These are phyloP conservation scores for Brachyptera risi DNA, from an alignment of 2,888 invertebrate species.

Conservation along the genomic window DNA sequence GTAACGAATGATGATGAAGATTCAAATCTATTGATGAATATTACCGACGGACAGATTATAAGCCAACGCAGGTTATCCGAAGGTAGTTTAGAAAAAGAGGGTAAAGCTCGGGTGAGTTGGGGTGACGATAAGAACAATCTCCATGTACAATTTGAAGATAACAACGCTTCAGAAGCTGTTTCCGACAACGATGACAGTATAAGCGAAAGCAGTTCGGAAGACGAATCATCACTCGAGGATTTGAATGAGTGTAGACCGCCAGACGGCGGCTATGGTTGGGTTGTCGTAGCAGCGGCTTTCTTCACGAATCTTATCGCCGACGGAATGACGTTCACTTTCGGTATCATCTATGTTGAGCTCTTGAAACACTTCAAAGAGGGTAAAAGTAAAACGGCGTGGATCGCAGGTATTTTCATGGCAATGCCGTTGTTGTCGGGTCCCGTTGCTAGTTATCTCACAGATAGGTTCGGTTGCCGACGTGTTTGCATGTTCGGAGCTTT, in stretches of 20 bases:
- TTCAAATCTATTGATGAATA: too few relatives aligned
- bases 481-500: slow-evolving; percentile 76
- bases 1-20: too few relatives aligned
- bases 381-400: slow-evolving; percentile 73
- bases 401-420: slow-evolving; percentile 86
- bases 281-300: slow-evolving; percentile 84
- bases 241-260: slow-evolving; percentile 56
- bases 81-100: too few relatives aligned
- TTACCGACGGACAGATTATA: too few relatives aligned
- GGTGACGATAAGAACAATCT: slow-evolving; percentile 11
- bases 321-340: slow-evolving; percentile 89
- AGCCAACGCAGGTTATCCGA: too few relatives aligned
- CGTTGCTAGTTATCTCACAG: slow-evolving; percentile 77
- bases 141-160: slow-evolving; percentile 43
- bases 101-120: neutral
- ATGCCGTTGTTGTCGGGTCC: slow-evolving; percentile 69
- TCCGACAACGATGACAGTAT: slow-evolving; percentile 18
- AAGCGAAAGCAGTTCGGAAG: slow-evolving; percentile 45
- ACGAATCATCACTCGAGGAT: slow-evolving; percentile 59
- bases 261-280: slow-evolving; percentile 79
- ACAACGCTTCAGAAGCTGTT: too few relatives aligned
- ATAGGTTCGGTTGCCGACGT: slow-evolving; percentile 68
- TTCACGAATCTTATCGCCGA: slow-evolving; percentile 88
- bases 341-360: slow-evolving; percentile 83
- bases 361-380: slow-evolving; percentile 68